Evolutionary conservation across 2,888 invertebrate genomes (phyloP).

Genomic region (Theodoxus fluviatilis): DNA sequence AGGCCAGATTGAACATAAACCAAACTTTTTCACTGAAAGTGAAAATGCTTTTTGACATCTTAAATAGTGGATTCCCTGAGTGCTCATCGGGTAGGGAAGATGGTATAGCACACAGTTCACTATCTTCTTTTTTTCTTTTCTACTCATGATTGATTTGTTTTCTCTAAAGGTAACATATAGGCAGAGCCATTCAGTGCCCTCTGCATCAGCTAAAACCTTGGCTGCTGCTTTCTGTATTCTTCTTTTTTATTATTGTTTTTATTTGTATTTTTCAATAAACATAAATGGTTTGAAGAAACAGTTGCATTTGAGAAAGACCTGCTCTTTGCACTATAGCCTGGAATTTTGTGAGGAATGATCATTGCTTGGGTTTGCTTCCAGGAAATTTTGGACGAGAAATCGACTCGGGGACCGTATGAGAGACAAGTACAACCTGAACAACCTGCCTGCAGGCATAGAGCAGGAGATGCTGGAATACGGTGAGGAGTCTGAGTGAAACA

Average conservation of each 20-base stretch:
- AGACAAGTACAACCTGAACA: constrained; percentile 91
- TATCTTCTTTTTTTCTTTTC: too few species aligned
- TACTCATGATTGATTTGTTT: too few species aligned
- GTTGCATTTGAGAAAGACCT: too few species aligned
- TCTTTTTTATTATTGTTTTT: not conserved
- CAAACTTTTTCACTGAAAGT: too few species aligned
- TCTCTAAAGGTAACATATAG: too few species aligned
- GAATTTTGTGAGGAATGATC: not conserved
- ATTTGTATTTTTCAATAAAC: not conserved
- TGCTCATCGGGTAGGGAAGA: too few species aligned
- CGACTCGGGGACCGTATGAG: constrained; percentile 95
- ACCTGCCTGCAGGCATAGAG: constrained; percentile 79
- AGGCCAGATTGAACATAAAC: too few species aligned
- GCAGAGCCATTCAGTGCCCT: too few species aligned
- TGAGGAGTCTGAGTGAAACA: constrained; percentile 29
- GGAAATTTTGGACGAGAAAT: constrained; percentile 98
- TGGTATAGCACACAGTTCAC: too few species aligned
- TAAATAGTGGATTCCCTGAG: too few species aligned
- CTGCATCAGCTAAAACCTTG: too few species aligned
- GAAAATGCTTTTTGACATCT: too few species aligned
- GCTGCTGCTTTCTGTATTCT: not conserved
- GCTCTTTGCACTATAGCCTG: not conserved
- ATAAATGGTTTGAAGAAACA: not conserved
- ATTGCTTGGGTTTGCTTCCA: constrained; percentile 40
- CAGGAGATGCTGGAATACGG: constrained; percentile 58